phyloP scores from a whole-genome alignment of 2,113 vertebrate species.

The Pao palembangensis region DNA sequence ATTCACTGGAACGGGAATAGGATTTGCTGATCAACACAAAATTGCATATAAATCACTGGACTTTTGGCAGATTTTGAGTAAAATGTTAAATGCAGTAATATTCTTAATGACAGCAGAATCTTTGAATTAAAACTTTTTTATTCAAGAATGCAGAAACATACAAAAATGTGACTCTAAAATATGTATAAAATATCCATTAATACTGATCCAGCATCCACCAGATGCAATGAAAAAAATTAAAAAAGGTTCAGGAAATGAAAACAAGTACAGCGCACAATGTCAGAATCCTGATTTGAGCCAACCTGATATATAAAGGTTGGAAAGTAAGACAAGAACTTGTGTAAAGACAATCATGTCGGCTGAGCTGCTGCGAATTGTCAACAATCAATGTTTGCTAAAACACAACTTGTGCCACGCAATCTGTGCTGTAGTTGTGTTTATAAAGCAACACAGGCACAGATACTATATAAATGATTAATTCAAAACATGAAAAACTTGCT shows the following conservation, averaged over 20 bases:
- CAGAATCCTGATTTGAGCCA: constrained; percentile 1
- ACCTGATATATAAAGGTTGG: constrained; percentile 2
- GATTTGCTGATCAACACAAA: no score
- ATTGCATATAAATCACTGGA: neutral
- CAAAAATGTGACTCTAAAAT: constrained; percentile 64
- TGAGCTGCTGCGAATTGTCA: constrained; percentile 1
- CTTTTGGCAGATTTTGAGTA: no score
- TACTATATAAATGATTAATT: no score
- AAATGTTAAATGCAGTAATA: no score
- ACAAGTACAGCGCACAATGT: constrained; percentile 26
- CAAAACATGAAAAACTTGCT: no score
- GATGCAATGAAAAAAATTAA: constrained; percentile 51
- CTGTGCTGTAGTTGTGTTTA: neutral
- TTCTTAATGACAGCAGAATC: neutral
- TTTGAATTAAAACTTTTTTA: constrained; percentile 27
- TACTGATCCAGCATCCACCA: constrained; percentile 27
- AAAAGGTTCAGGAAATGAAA: constrained; percentile 38
- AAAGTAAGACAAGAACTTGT: constrained; percentile 8
- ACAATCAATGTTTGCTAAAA: constrained; percentile 6
- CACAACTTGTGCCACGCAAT: neutral
- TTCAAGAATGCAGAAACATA: constrained; percentile 56
- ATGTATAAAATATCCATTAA: constrained; percentile 54
- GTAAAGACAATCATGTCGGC: constrained; percentile 4
- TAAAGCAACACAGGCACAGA: no score
- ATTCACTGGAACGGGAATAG: neutral